Percentiles rank a stretch among this genome's conserved stretches.
phyloP scores from a whole-genome alignment of 2,113 vertebrate species.

The Dendrocopos noguchii region DNA sequence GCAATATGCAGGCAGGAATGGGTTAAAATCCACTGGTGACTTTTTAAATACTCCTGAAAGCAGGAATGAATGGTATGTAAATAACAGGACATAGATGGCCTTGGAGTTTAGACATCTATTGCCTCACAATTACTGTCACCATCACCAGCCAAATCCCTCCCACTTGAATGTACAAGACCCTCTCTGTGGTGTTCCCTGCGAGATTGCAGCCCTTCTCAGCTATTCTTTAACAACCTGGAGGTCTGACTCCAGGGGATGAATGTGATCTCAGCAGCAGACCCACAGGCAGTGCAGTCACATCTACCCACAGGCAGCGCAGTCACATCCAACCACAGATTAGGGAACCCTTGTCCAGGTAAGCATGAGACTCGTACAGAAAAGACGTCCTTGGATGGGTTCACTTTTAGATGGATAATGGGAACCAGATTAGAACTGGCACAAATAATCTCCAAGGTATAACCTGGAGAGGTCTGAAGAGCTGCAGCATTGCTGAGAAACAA shows the following conservation, averaged over 20 bases:
- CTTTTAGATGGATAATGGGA: background rate
- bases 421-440: background rate
- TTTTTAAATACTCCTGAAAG: constrained; percentile 19
- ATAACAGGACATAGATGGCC: background rate
- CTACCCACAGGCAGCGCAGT: background rate
- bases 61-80: constrained; percentile 19
- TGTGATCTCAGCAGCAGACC: background rate
- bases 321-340: background rate
- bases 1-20: background rate
- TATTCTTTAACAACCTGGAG: background rate
- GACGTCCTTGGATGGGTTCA: background rate
- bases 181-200: background rate
- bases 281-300: background rate
- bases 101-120: constrained; percentile 48
- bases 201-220: background rate
- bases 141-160: background rate
- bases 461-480: background rate
- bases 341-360: background rate
- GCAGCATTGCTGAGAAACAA: background rate
- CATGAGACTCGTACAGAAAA: background rate
- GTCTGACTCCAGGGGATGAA: background rate
- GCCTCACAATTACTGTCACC: background rate
- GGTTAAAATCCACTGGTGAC: background rate
- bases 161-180: background rate
- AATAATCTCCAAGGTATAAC: background rate